A percentile compares a stretch with the other conserved stretches of the same genome.
phyloP scores from a whole-genome alignment of 2,113 vertebrate species.

The Neodon shergylaensis region DNA sequence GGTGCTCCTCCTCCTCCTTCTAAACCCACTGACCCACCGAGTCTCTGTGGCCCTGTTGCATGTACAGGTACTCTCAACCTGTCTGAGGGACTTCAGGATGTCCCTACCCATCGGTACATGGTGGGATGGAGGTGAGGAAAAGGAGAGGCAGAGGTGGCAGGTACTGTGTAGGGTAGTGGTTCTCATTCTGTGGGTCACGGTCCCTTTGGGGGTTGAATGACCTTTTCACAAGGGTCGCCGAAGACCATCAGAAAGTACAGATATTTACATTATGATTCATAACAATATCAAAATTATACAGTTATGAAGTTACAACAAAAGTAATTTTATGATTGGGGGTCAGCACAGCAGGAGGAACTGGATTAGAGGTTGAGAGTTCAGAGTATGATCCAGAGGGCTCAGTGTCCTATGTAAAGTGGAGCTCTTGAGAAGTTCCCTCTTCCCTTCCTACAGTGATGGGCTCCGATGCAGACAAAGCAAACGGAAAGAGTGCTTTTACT shows the following conservation, averaged over 20 bases:
- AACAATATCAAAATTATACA: background rate
- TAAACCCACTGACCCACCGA: background rate
- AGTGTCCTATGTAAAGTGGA: background rate
- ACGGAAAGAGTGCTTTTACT: background rate
- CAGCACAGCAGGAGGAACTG: background rate
- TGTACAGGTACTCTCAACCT: background rate
- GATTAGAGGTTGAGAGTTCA: background rate
- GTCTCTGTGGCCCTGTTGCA: background rate
- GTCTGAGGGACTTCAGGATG: background rate
- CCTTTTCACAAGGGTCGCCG: background rate
- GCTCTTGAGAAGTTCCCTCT: background rate
- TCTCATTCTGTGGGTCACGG: background rate
- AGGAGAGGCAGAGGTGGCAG: background rate
- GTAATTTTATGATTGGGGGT: too few relatives aligned
- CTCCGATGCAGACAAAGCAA: background rate
- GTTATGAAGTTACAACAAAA: background rate
- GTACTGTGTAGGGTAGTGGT: too few relatives aligned
- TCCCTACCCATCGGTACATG: too few relatives aligned
- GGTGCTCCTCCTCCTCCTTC: background rate
- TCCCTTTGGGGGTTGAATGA: too few relatives aligned
- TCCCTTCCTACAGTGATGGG: background rate
- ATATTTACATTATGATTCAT: background rate
- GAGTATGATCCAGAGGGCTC: background rate
- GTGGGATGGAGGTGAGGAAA: background rate
- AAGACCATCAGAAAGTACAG: background rate